Base-by-base conservation (phyloP, 2,113 vertebrate genomes). In the Halichoerus grypus region DNA sequence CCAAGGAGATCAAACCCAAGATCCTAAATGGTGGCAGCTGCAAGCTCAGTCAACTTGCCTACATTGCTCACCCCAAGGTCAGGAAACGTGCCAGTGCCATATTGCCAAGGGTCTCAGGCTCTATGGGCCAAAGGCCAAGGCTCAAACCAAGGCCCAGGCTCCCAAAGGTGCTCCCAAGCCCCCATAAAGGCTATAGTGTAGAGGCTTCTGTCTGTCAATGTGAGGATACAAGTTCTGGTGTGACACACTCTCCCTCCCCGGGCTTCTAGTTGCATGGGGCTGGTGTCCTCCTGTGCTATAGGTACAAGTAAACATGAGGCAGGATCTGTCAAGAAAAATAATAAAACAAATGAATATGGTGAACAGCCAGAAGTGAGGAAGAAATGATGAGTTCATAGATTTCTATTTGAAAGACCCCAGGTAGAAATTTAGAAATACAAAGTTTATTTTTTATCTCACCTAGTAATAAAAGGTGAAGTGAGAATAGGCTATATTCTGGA, bases 391-490 rank as follows among this genome's bases (percentile, higher is more conserved):
- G 22, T 94, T 93, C 11, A 42, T 77, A 63, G 42, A 69, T 65
- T n/a, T 86, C 84, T 89, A 4, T 84, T 93, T 97, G 82, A 85
- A 77, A 88, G 36, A 76, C 55, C n/a, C 57, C 19, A 59, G 10
- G 39, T 42, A 91, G 67, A 87, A 82, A 83, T 83, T 95, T 83
- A 77, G 51, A 96, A 71, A 71, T 87, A 63, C 19, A 4, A 97
- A 61, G 42, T 59, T 86, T 82, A 22, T 89, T 42, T 96, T 94
- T 77, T 77, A 92, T 77, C 8, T 31, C 39, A 63, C 16, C 10
- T 81, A 89, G 14, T 87, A 93, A 76, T 93, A 72, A 84, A 93
- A 96, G 46, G 39, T 91, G 24, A 71, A 36, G 67, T 91, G 65
- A 59, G 49, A 93, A 59, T 18, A 39, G 55, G 26, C 65, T 91